Percentiles rank a stretch among this genome's conserved stretches.
Evolutionary conservation across 2,797 vertebrate genomes (phyloP).

Genomic region (Sphenopsis melanotis): DNA sequence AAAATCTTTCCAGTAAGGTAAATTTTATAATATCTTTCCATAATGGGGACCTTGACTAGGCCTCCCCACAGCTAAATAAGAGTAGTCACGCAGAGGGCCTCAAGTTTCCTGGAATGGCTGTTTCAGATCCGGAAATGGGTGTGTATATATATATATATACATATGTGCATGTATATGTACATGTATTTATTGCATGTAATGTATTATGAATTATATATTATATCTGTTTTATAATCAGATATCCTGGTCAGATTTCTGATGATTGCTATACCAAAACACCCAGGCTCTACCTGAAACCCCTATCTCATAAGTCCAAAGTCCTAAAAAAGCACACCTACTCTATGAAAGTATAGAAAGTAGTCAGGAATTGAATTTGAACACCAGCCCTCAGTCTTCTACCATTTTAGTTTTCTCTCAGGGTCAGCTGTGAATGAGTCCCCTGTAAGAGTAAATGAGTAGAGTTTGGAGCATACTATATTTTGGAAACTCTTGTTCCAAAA

Average conservation of each 20-base stretch:
- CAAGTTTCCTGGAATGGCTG: not conserved
- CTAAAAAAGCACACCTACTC: not conserved
- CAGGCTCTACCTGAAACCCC: accelerated
- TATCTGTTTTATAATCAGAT: not conserved
- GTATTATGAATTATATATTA: not conserved
- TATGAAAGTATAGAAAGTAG: not conserved
- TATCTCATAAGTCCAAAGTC: not conserved
- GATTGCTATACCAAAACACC: not conserved
- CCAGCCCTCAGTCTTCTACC: accelerated
- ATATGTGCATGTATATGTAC: too few species aligned
- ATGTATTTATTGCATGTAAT: too few species aligned
- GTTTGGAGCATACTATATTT: not conserved
- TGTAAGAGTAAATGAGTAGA: not conserved
- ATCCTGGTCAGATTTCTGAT: not conserved
- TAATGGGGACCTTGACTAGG: not conserved
- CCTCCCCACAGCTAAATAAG: not conserved
- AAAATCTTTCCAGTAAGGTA: not conserved
- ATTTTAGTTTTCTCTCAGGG: not conserved
- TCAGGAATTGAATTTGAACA: not conserved
- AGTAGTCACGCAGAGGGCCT: not conserved
- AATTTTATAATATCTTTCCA: not conserved
- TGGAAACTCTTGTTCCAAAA: not conserved
- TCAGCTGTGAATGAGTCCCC: not conserved
- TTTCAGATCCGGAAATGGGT: not conserved
- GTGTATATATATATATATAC: accelerated